Conservation (phyloP, 2,113 vertebrate genomes). For the Phylloscopus whistleri region DNA sequence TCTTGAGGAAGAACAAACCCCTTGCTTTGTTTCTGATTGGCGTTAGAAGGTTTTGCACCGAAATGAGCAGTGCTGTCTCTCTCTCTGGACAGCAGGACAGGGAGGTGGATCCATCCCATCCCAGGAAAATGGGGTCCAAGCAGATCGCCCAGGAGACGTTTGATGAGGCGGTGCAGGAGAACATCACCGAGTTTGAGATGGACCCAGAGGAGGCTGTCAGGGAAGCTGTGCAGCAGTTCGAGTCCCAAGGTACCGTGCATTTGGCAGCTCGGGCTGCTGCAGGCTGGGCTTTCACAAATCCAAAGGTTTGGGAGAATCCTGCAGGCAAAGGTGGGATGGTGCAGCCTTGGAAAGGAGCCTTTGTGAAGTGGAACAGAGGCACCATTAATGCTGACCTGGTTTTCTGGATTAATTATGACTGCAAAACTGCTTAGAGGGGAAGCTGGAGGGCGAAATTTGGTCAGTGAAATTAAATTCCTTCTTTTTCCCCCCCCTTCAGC, state of each 20-base stretch:
- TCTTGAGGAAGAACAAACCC: fast-evolving
- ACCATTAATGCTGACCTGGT: neutral
- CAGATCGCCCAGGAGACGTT: conserved; percentile 93
- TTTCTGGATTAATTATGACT: neutral
- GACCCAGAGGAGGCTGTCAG: conserved; percentile 83
- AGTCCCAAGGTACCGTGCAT: conserved; percentile 83
- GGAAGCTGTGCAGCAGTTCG: conserved; percentile 90
- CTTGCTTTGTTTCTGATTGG: neutral
- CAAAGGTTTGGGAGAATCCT: neutral
- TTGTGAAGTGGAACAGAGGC: neutral
- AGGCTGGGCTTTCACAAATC: neutral
- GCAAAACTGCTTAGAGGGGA: neutral
- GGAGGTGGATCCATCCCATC: fast-evolving
- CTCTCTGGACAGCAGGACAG: neutral
- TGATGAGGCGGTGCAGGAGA: conserved; percentile 87
- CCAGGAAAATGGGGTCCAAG: conserved; percentile 76
- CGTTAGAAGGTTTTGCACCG: fast-evolving
- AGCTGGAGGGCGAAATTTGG: neutral
- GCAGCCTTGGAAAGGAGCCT: neutral
- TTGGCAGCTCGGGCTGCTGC: too few species aligned
- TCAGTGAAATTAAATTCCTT: neutral
- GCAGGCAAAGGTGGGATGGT: fast-evolving
- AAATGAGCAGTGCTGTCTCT: neutral
- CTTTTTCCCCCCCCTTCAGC: fast-evolving
- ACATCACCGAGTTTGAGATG: conserved; percentile 91